These are phyloP conservation scores for Rhabdomys pumilio DNA, from an alignment of 2,797 vertebrate genomes.

Conservation along the genomic window DNA sequence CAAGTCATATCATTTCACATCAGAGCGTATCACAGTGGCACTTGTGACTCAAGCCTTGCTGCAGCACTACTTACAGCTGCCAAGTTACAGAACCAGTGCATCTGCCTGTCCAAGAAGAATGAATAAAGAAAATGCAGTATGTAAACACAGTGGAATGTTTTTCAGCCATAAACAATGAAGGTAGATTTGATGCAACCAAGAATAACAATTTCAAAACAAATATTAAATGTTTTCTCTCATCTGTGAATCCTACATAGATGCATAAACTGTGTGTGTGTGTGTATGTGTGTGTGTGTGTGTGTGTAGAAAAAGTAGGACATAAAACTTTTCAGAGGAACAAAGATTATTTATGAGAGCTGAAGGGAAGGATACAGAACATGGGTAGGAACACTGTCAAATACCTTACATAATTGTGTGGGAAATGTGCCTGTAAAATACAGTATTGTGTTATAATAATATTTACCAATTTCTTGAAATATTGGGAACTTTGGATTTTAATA, in stretches of 20 bases:
- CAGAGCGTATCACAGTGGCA: background rate
- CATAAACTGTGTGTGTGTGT: background rate
- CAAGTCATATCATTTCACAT: background rate
- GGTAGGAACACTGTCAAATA: background rate
- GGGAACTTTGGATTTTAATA: background rate
- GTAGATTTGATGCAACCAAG: background rate
- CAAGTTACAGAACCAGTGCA: background rate
- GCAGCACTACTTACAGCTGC: background rate
- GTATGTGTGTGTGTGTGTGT: background rate
- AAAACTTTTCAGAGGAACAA: background rate
- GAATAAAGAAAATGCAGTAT: background rate
- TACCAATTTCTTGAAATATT: background rate
- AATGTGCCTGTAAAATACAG: background rate
- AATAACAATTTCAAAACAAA: slow-evolving; percentile 13
- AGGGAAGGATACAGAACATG: no score
- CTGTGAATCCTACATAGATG: background rate
- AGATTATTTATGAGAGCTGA: background rate
- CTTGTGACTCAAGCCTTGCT: background rate
- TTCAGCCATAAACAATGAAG: background rate
- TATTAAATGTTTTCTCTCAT: background rate
- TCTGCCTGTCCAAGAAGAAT: background rate
- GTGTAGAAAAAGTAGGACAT: background rate
- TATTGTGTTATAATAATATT: background rate
- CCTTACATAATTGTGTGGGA: background rate
- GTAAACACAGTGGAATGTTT: background rate